These are phyloP conservation scores for Mungos mungo DNA, from an alignment of 2,113 vertebrate genomes.

Conservation along the genomic window DNA sequence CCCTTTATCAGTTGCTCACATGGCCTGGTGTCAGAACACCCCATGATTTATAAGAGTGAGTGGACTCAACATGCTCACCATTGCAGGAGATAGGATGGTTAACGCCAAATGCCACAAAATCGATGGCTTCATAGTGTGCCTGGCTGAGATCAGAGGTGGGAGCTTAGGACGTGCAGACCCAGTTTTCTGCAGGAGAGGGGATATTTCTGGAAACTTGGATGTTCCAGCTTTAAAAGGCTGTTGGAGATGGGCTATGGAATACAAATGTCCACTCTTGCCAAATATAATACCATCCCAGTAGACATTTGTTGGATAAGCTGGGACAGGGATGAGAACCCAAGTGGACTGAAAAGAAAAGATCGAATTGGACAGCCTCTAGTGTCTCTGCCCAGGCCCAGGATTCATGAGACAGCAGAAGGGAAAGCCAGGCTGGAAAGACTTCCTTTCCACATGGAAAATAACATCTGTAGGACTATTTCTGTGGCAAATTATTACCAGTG, in stretches of 20 bases:
- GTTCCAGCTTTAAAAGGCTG: slow-evolving; percentile 1
- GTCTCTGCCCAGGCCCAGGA: background rate
- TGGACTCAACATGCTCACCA: background rate
- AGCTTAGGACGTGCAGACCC: background rate
- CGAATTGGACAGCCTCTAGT: background rate
- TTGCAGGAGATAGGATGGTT: background rate
- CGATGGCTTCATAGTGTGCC: background rate
- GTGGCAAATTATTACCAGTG: background rate
- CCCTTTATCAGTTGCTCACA: background rate
- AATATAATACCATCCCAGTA: background rate
- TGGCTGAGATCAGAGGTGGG: background rate
- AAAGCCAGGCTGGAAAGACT: background rate
- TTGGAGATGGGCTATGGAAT: background rate
- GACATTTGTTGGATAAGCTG: background rate
- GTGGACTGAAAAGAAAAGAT: background rate
- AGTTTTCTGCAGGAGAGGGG: background rate
- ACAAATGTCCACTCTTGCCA: background rate
- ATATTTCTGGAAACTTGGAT: slow-evolving; percentile 42
- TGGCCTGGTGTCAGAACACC: background rate
- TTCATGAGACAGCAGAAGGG: background rate
- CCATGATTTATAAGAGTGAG: background rate
- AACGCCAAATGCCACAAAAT: background rate
- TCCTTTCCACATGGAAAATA: background rate
- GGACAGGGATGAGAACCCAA: background rate
- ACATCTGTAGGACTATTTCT: background rate